Base-by-base conservation (phyloP, 2,888 invertebrate species). In the Thymelicus sylvestris region DNA sequence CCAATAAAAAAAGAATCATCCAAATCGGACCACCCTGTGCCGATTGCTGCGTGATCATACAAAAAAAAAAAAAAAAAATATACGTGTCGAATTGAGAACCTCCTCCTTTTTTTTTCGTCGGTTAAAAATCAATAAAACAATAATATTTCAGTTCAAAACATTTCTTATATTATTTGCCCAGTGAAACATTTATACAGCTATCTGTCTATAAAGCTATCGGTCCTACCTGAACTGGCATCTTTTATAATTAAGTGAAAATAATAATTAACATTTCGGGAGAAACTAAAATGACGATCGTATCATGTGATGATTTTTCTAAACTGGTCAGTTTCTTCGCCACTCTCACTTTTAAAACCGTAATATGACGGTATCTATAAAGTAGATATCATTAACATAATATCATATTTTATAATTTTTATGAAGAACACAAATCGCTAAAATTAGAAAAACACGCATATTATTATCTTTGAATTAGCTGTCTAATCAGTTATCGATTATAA, bases 221-320 rank as follows among this genome's bases (percentile, higher is more conserved):
- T 13, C 10, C 12, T n/a, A 48, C 2, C 6, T 48, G n/a, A 0
- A 13, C 48, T 48, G 10, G 10, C 6, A 52, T n/a, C 7, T 12
- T 19, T 19, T 52, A n/a, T 19, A 52, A 48, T 19, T 52, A 52
- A 52, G 52, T 52, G 52, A 52, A 52, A 52, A 52, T 52, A 13
- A 2, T 52, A 19, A 52, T 48, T 44, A 19, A 52, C 15, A 52
- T 52, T 52, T 19, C 8, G 52, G 48, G 5, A 52, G 19, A 52
- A 52, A 52, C 6, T 19, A 0, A 52, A 15, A 7, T 52, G 15
- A 52, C 15, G 52, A 19, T 19, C 50, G 1, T 50, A 50, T 10
- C 44, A 12, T 10, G 2, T 44, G 44, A 7, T 52, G 15, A 52
- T 52, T 52, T 52, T 52, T 15, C 52, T 15, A 19, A 52, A 15